Evolutionary conservation across 2,113 vertebrate species (phyloP), one percentile per base, ranked within the genome.

Genomic region (Beaufortia kweichowensis): DNA sequence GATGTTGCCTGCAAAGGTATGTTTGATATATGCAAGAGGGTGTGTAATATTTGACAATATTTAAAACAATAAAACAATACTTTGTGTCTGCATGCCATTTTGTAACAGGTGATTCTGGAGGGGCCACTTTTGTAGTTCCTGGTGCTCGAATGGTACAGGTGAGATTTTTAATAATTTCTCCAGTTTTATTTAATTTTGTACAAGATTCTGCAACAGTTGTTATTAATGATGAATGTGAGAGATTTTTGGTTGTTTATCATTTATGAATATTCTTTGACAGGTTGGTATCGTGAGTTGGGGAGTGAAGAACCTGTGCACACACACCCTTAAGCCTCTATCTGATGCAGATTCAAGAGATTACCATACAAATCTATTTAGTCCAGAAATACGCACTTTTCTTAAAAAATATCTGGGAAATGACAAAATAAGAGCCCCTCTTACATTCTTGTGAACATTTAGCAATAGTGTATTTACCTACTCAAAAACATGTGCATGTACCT

Each of bases 51-150:
- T 46, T 48, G 1, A 17, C 14, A 17, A 23, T 43, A 26, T 11
- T n/a, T n/a, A n/a, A n/a, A n/a, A n/a, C n/a, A n/a, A n/a, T n/a
- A n/a, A n/a, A n/a, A n/a, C n/a, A n/a, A n/a, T n/a, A n/a, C n/a
- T n/a, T n/a, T n/a, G 14, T 46, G 14, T 3, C 64, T 50, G 3
- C 7, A 65, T 31, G 7, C 1, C 9, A 2, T 56, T 3, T 53
- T 53, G 48, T 21, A 50, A 7, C 81, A 92, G 91, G 91, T 65
- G 91, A 92, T 63, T 90, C 89, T 28, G 91, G 91, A 74, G 89
- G 91, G n/a, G 89, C 90, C 19, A 48, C 39, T 14, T 74, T 48
- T 74, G 57, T 73, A 10, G 53, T 74, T 61, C 71, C 71, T 15
- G 71, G 71, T 31, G 21, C 3, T 23, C 71, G 57, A 46, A n/a